Conservation (phyloP, 2,113 vertebrate species). For the Diadophis punctatus region DNA sequence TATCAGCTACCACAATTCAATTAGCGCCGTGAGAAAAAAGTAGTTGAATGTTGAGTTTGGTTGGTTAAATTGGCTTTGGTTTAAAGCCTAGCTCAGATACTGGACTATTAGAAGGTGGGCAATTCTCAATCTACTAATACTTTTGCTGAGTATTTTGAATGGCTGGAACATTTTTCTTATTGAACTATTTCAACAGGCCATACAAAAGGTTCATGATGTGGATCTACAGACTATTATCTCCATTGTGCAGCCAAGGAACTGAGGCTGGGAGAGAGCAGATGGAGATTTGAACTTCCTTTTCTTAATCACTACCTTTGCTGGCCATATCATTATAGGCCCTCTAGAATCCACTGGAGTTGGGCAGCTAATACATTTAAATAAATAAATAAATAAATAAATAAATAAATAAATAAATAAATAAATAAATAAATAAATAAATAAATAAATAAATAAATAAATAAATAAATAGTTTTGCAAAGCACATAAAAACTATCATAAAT, state of each 20-base stretch:
- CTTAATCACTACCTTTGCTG: too few relatives aligned
- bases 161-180: neutral
- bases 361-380: neutral
- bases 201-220: neutral
- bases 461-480: too few relatives aligned
- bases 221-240: neutral
- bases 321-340: neutral
- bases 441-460: too few relatives aligned
- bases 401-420: too few relatives aligned
- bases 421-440: too few relatives aligned
- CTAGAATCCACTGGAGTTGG: neutral
- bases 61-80: neutral
- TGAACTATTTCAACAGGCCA: neutral
- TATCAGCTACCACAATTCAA: conserved; percentile 43
- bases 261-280: neutral
- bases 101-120: neutral
- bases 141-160: neutral
- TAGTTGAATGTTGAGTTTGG: neutral
- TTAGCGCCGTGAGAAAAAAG: neutral
- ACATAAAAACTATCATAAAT: too few relatives aligned
- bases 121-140: neutral
- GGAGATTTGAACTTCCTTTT: neutral
- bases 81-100: neutral
- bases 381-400: too few relatives aligned
- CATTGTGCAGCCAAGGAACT: neutral